Evolutionary conservation across 2,888 invertebrate species (phyloP), one percentile per base, ranked within the genome.

Genomic region (Atethmia centrago): DNA sequence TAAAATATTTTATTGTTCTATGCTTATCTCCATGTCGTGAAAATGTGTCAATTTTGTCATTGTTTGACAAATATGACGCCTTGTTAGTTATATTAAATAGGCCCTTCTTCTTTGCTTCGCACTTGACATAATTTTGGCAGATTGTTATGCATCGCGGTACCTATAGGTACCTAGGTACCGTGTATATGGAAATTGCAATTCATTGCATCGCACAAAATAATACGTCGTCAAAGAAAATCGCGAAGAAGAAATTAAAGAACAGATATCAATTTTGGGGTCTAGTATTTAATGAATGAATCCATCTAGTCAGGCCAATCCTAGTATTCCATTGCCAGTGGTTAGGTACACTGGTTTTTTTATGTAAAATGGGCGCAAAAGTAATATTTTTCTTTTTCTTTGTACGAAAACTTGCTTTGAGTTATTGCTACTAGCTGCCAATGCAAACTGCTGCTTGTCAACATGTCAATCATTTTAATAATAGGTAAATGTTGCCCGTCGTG

Each of bases 1-100:
- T 58, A 47, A 62, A 49, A 40, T 58, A 16, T 66, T 69, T 25
- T 63, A 63, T 58, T 59, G 47, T 65, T 59, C 7, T 25, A 16
- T 19, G 42, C 42, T 55, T 55, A 71, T 47, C 51, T 67, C 21
- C 16, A 47, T 47, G 47, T 19, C 47, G 19, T 47, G 19, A 47
- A 7, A 47, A 47, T 47, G 8, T 47, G 47, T 47, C 7, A 19
- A 47, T 19, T 7, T 47, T 47, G 47, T 47, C 47, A 47, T 19
- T 47, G 19, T 47, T 47, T 47, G 19, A 47, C 47, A 36, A 36
- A 36, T 36, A 36, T 36, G 36, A 5, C 36, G 36, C 7, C 2
- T 47, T 19, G 19, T 47, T 8, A 47, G 8, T 47, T 47, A 47
- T 7, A 19, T 0, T 47, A 19, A 47, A 36, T 7, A 4, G 3